These are phyloP conservation scores for Drosophila eugracilis DNA, from an alignment of 1,140 invertebrate genomes.

Conservation along the genomic window DNA sequence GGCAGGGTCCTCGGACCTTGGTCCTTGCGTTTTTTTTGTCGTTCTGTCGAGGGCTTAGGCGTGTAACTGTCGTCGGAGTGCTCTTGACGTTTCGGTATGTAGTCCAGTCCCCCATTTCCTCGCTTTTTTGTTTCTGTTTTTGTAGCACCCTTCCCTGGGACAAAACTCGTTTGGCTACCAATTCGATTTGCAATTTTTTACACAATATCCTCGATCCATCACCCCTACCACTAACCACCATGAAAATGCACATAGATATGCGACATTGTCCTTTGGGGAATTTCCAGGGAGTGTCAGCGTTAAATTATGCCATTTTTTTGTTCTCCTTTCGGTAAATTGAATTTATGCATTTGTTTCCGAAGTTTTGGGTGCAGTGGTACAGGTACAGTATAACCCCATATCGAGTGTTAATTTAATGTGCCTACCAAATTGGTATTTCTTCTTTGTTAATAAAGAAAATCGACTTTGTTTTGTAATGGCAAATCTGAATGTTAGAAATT, in stretches of 20 bases:
- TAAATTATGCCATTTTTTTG: slow-evolving; percentile 70
- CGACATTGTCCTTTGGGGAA: slow-evolving; percentile 31
- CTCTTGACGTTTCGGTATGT: slow-evolving; percentile 78
- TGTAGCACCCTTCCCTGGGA: slow-evolving; percentile 1
- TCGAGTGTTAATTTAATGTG: slow-evolving; percentile 27
- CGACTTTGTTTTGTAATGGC: no score
- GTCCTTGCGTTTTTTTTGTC: background rate
- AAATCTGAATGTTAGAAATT: no score
- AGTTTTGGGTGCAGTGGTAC: background rate
- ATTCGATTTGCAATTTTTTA: slow-evolving; percentile 82
- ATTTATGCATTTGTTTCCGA: slow-evolving; percentile 69
- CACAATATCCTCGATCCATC: no score
- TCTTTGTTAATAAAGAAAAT: no score
- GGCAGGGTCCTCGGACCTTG: slow-evolving; percentile 57
- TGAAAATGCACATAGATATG: slow-evolving; percentile 11
- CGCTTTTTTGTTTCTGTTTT: background rate
- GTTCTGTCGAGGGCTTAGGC: slow-evolving; percentile 58
- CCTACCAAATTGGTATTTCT: background rate
- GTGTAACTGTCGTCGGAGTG: slow-evolving; percentile 78
- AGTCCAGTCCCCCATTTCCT: background rate
- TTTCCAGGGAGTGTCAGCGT: slow-evolving; percentile 60
- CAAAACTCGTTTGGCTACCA: slow-evolving; percentile 57
- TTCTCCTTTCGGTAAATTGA: slow-evolving; percentile 58
- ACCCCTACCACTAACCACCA: background rate
- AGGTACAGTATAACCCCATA: background rate